These are phyloP conservation scores for Drosophila mojavensis DNA, from an alignment of 1,140 invertebrate species.

Conservation along the genomic window DNA sequence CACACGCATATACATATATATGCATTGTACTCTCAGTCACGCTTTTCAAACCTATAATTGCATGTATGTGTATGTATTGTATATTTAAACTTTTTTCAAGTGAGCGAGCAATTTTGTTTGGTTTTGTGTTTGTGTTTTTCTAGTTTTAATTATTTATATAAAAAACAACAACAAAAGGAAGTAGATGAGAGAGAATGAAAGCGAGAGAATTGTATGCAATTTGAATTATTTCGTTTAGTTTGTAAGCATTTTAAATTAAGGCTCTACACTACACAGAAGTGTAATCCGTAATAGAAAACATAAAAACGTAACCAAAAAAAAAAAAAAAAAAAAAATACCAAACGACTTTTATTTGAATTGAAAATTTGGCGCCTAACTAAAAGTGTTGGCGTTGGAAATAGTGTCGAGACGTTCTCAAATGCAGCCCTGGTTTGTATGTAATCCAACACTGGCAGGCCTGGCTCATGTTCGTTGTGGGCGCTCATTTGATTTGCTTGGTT, in stretches of 20 bases:
- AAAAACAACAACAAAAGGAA: slow-evolving; percentile 25
- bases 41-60: slow-evolving; percentile 34
- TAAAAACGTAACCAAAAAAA: slow-evolving; percentile 66
- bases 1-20: slow-evolving; percentile 7
- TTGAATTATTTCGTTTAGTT: slow-evolving; percentile 66
- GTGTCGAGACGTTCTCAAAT: neutral
- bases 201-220: slow-evolving; percentile 64
- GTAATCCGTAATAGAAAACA: slow-evolving; percentile 62
- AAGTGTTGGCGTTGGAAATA: no score
- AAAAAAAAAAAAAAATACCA: slow-evolving; percentile 39
- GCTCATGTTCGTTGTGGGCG: slow-evolving; percentile 1
- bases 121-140: slow-evolving; percentile 75
- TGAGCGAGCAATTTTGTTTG: slow-evolving; percentile 47
- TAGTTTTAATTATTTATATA: slow-evolving; percentile 78
- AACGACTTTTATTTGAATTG: slow-evolving; percentile 35
- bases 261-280: slow-evolving; percentile 53
- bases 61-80: slow-evolving; percentile 40
- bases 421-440: slow-evolving; percentile 5
- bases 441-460: slow-evolving; percentile 9
- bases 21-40: slow-evolving; percentile 27
- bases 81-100: slow-evolving; percentile 56
- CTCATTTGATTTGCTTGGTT: slow-evolving; percentile 11
- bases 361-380: neutral
- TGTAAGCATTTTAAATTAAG: slow-evolving; percentile 66
- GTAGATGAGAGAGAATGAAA: slow-evolving; percentile 35